These are phyloP conservation scores for Galleria mellonella DNA, from an alignment of 1,140 invertebrate species.

Conservation along the genomic window DNA sequence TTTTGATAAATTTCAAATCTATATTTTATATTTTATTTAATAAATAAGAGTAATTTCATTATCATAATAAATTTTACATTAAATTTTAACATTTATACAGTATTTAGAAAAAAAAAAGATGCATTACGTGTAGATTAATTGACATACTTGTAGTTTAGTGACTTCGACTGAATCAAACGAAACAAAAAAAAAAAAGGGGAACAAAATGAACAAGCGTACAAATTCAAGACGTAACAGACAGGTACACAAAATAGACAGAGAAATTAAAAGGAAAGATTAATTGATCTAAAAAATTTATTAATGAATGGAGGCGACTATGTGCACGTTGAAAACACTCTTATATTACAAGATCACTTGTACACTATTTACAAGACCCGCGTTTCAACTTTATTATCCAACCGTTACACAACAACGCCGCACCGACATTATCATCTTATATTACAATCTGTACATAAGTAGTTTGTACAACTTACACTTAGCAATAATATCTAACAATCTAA, in stretches of 20 bases:
- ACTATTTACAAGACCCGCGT: constrained; percentile 66
- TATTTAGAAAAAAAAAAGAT: neutral
- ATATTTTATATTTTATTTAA: too few species aligned
- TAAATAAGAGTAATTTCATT: too few species aligned
- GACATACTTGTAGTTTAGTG: neutral
- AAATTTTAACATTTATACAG: too few species aligned
- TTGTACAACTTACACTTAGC: constrained; percentile 65
- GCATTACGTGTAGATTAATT: constrained; percentile 3
- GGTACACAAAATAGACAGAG: constrained; percentile 1
- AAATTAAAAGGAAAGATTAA: constrained; percentile 43
- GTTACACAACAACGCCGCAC: constrained; percentile 21
- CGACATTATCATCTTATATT: constrained; percentile 42
- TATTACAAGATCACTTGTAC: constrained; percentile 61
- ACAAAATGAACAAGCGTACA: neutral
- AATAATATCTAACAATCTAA: constrained; percentile 48
- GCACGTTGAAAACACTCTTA: constrained; percentile 71
- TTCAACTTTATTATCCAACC: constrained; percentile 22
- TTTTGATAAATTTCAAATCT: too few species aligned
- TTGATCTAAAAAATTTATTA: constrained; percentile 73
- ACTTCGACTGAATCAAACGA: neutral
- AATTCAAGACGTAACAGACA: neutral
- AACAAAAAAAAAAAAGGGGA: neutral
- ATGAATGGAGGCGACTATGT: constrained; percentile 73
- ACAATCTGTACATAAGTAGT: constrained; percentile 67
- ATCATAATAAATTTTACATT: too few species aligned